A percentile compares a stretch with the other conserved stretches of the same genome.
Conservation (phyloP, 2,113 vertebrate species). For the Ptyas mucosa region DNA sequence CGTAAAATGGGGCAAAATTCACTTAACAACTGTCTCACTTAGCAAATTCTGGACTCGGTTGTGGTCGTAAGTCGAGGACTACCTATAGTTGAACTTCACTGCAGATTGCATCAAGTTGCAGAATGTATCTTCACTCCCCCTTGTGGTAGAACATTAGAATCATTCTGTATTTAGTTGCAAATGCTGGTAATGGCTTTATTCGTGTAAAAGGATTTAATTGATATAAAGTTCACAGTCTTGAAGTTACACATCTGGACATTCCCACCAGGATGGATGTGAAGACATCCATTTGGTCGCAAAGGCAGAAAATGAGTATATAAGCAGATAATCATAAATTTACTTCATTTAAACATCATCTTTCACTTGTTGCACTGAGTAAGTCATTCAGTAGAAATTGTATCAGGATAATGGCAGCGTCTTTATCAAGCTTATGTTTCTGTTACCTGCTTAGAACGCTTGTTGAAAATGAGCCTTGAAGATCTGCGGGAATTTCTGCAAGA, state of each 20-base stretch:
- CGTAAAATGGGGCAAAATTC: too few species aligned
- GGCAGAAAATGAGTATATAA: not conserved
- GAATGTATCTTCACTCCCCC: slow-evolving; percentile 53
- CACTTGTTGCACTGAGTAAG: not conserved
- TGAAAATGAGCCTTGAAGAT: slow-evolving; percentile 80
- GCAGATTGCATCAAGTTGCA: not conserved
- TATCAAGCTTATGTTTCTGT: slow-evolving; percentile 4
- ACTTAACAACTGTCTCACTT: too few species aligned
- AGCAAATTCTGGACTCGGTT: too few species aligned
- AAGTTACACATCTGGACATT: fast-evolving
- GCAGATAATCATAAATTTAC: not conserved
- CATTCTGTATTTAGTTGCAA: not conserved
- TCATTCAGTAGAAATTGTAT: not conserved
- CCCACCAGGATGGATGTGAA: not conserved
- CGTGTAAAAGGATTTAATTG: not conserved
- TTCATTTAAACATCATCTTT: not conserved
- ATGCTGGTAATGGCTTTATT: not conserved
- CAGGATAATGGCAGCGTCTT: not conserved
- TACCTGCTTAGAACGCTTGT: slow-evolving; percentile 68
- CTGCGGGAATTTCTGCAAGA: slow-evolving; percentile 85
- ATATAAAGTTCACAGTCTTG: not conserved
- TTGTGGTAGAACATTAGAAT: slow-evolving; percentile 43
- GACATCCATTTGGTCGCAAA: not conserved
- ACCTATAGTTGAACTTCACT: not conserved
- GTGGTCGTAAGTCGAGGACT: too few species aligned